Conservation (phyloP, 2,888 invertebrate genomes). For the Platynereis dumerilii region DNA sequence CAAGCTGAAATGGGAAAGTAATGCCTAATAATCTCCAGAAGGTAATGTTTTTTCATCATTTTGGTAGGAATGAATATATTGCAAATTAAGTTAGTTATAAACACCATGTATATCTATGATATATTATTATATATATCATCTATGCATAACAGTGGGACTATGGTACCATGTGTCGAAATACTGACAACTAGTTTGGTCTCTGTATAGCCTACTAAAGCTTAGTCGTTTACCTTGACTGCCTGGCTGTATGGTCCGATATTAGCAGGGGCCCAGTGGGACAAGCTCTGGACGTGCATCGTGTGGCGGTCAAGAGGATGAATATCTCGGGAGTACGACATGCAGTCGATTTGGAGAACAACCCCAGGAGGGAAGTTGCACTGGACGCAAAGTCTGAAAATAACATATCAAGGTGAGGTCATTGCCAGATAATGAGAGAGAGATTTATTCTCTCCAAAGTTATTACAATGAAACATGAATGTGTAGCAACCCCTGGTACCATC, state of each 20-base stretch:
- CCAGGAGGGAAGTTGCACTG: slow-evolving; percentile 48
- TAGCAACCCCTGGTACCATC: too few species aligned
- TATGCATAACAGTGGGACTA: not conserved
- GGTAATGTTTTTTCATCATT: not conserved
- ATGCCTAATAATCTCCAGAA: not conserved
- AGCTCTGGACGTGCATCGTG: slow-evolving; percentile 92
- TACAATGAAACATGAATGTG: too few species aligned
- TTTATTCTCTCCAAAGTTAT: not conserved
- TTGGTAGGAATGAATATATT: not conserved
- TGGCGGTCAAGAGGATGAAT: slow-evolving; percentile 27
- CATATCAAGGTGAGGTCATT: too few species aligned
- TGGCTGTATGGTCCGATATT: slow-evolving; percentile 97
- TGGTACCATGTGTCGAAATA: too few species aligned
- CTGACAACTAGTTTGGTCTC: too few species aligned
- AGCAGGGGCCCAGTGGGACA: slow-evolving; percentile 98
- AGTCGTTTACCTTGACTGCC: slow-evolving; percentile 76
- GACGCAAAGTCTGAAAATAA: slow-evolving; percentile 47
- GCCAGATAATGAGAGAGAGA: too few species aligned
- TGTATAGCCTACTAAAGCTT: too few species aligned
- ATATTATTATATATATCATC: not conserved
- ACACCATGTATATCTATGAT: not conserved
- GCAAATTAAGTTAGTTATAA: not conserved
- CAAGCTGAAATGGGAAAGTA: slow-evolving; percentile 6
- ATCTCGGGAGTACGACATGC: slow-evolving; percentile 28
- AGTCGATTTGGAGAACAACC: slow-evolving; percentile 50